phyloP scores from a whole-genome alignment of 2,113 vertebrate genomes.

The Oplegnathus fasciatus region DNA sequence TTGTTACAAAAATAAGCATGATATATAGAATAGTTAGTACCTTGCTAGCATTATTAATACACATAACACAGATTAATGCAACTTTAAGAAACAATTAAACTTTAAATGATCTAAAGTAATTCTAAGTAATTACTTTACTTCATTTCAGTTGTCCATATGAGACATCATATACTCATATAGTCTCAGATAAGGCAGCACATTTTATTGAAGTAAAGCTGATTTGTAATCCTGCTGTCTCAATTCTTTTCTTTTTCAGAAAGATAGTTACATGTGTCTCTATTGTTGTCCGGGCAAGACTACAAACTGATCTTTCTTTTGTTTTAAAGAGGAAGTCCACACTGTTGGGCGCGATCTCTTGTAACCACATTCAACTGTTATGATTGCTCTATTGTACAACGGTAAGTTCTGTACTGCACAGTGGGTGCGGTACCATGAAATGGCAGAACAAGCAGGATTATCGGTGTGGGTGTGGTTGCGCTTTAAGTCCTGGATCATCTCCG shows the following conservation, averaged over 20 bases:
- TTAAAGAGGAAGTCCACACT: neutral
- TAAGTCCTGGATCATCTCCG: conserved; percentile 1
- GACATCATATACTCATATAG: neutral
- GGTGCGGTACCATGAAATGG: conserved; percentile 9
- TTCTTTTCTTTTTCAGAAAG: too few species aligned
- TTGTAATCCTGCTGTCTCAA: neutral
- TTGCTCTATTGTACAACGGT: neutral
- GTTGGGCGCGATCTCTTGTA: neutral
- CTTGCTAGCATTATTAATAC: neutral
- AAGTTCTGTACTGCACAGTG: neutral
- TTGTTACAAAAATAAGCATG: neutral
- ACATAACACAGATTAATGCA: neutral
- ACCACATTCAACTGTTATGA: conserved; percentile 9
- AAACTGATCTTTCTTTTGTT: too few species aligned
- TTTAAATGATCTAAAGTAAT: neutral
- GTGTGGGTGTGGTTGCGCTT: conserved; percentile 18
- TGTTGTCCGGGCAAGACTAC: too few species aligned
- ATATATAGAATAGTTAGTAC: neutral
- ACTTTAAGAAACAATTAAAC: neutral
- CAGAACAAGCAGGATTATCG: conserved; percentile 14
- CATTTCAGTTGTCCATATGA: neutral
- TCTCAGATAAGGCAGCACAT: neutral
- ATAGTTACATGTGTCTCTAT: too few species aligned
- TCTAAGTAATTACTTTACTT: neutral
- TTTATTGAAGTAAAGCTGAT: neutral